Base-by-base conservation (phyloP, 1,140 invertebrate genomes). In the Lepidurus apus region DNA sequence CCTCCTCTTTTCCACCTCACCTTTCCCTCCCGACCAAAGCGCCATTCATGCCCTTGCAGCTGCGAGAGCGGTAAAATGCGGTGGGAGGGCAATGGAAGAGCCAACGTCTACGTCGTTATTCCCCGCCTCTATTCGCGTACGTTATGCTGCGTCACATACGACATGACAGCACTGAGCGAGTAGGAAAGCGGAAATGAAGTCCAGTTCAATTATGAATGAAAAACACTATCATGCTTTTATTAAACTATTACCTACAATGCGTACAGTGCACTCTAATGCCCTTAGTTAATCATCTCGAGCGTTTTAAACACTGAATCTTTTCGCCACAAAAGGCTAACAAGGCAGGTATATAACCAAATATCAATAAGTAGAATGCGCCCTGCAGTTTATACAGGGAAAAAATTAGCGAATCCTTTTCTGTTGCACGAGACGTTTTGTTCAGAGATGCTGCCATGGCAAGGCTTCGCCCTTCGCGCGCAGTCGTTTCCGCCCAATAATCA, bases 11-110 rank as follows among this genome's bases (percentile, higher is more conserved):
- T 13, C 9, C 53, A 17, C 17, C 53, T 65, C 45, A 11, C 53
- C 53, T 65, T 65, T 65, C 53, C 53, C 53, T 65, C n/a, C 53
- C 53, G n/a, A 65, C 53, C 13, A 13, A 65, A 65, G n/a, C 53
- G 53, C 53, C 53, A 65, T 65, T 65, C 53, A 65, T 65, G 53
- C 53, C 53, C 45, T 47, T 47, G 45, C 13, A 34, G 53, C 13
- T 65, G 9, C 53, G 17, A 13, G 10, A 47, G 21, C 34, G 34
- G 34, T 34, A 34, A 34, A 34, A 34, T 34, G 9, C 53, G 21
- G 53, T 65, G 53, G 53, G 53, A n/a, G 53, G 53, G 6, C 17
- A 13, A 7, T 13, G 53, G 53, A 65, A 21, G n/a, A 9, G 6
- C 53, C 6, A 21, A 65, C 21, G 53, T 17, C 53, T 65, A 65